A percentile compares a stretch with the other conserved stretches of the same genome.
Conservation (phyloP, 2,113 vertebrate species). For the Nycticorax nycticorax region DNA sequence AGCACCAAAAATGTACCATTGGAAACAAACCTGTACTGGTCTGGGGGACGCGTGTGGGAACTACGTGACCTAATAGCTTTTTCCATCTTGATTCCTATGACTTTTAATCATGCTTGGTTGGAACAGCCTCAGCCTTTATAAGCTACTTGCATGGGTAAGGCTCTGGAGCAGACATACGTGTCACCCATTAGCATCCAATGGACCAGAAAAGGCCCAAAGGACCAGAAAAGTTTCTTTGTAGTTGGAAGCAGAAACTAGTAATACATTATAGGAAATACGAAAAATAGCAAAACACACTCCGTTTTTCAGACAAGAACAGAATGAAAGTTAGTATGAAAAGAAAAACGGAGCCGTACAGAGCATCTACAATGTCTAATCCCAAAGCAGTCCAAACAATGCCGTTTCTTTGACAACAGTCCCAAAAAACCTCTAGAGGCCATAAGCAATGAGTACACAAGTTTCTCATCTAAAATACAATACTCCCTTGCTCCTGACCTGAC, state of each 20-base stretch:
- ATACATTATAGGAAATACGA: not conserved
- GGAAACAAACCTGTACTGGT: conserved; percentile 48
- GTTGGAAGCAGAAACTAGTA: conserved; percentile 18
- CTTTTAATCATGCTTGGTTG: conserved; percentile 46
- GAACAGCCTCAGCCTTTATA: conserved; percentile 18
- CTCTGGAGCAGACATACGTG: conserved; percentile 2
- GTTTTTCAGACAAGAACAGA: not conserved
- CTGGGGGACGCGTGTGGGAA: not conserved
- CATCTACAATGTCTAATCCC: not conserved
- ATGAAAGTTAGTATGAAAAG: not conserved
- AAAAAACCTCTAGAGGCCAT: not conserved
- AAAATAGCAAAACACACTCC: not conserved
- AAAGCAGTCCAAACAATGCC: not conserved
- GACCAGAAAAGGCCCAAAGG: conserved; percentile 3
- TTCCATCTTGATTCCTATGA: conserved; percentile 37
- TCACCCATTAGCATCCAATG: not conserved
- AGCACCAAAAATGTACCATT: conserved; percentile 53
- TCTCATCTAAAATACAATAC: not conserved
- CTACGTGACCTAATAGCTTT: conserved; percentile 52
- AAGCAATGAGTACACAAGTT: not conserved
- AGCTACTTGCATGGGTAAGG: conserved; percentile 22
- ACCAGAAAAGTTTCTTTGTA: not conserved
- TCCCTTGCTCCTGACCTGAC: not conserved
- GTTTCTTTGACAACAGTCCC: not conserved
- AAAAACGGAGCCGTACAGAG: not conserved